Base-by-base conservation (phyloP, 2,888 invertebrate species). In the Chloroclysta siterata region DNA sequence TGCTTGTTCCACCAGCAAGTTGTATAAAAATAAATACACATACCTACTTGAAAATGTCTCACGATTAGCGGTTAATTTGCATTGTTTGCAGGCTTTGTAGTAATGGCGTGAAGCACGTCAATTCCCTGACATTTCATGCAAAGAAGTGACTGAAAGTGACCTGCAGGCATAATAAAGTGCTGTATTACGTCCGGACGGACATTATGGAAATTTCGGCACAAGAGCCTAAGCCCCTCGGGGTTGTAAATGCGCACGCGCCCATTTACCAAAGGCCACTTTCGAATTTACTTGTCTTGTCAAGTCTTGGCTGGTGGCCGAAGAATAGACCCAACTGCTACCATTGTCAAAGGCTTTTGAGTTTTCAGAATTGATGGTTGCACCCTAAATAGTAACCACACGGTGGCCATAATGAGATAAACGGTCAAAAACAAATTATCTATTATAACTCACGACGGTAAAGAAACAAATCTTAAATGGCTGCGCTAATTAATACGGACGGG, bases 131-230 rank as follows among this genome's bases (percentile, higher is more conserved):
- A 51, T 39, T 52, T 13, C n/a, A 7, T 14, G 29, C 50, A 15
- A 53, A 60, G 48, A 64, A 60, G 22, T 33, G 54, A n/a, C 55
- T 52, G 55, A 10, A 36, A 15, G 56, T 63, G 47, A 47, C 64
- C 60, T 48, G 39, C 15, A 48, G 64, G 60, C 48, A 56, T 53
- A 60, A 60, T 58, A 58, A 63, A 28, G n/a, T 13, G 13, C 47
- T 42, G n/a, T 47, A 53, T 39, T 61, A 14, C 29, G 51, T 47
- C 41, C 6, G 14, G 28, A 11, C 14, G 42, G 55, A 47, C 62
- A 47, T 33, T 62, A 55, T 46, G 52, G 52, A 53, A 62, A 53
- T 53, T 60, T 55, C 8, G 53, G 52, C 39, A n/a, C n/a, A 44
- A 14, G 15, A 51, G 14, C 15, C 39, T 15, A 52, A 57, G 17